Conservation (phyloP, 2,113 vertebrate genomes). For the Balaeniceps rex region DNA sequence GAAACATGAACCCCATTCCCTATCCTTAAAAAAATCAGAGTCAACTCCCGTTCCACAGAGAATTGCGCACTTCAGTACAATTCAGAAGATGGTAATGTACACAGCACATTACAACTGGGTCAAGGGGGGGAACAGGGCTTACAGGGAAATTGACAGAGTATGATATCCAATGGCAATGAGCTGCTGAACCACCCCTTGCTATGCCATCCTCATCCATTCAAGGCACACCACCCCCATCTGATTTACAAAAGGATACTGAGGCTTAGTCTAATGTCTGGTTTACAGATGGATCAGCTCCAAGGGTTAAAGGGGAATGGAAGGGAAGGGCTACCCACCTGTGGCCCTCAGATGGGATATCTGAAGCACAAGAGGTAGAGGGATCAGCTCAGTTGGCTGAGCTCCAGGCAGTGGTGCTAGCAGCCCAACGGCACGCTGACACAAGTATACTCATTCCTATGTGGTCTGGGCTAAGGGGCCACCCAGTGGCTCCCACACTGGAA, state of each 20-base stretch:
- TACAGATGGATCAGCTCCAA: neutral
- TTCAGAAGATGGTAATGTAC: neutral
- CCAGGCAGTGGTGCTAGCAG: no score
- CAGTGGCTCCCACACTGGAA: neutral
- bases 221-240: no score
- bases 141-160: no score
- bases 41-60: neutral
- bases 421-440: no score
- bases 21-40: neutral
- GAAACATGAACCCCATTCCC: neutral
- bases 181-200: neutral
- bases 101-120: neutral
- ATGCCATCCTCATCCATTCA: neutral
- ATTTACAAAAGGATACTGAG: no score
- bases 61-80: neutral
- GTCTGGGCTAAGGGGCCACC: neutral
- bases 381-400: neutral
- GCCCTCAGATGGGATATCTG: neutral
- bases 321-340: neutral
- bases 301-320: neutral
- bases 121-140: neutral
- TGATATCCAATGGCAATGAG: neutral
- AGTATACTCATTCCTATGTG: no score
- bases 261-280: neutral
- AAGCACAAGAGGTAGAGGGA: neutral